These are phyloP conservation scores for Vanessa cardui DNA, from an alignment of 2,888 invertebrate species.

Conservation along the genomic window DNA sequence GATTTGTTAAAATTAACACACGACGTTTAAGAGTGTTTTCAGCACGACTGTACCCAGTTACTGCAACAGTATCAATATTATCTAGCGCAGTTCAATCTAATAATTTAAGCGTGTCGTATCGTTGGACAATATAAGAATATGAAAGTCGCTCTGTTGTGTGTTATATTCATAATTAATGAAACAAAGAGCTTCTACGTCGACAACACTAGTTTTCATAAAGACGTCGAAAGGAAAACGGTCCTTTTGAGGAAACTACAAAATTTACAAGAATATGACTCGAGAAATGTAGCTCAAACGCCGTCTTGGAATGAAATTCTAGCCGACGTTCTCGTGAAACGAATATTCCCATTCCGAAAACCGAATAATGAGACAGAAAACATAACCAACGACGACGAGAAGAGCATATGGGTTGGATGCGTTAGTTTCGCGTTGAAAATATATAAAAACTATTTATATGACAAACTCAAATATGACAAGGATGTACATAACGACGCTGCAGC, in stretches of 20 bases:
- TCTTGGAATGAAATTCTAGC: slow-evolving; percentile 73
- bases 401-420: slow-evolving; percentile 51
- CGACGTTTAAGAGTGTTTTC: slow-evolving; percentile 32
- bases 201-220: slow-evolving; percentile 48
- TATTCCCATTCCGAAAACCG: slow-evolving; percentile 55
- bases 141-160: slow-evolving; percentile 59
- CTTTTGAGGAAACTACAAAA: slow-evolving; percentile 70
- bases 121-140: slow-evolving; percentile 61
- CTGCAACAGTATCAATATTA: slow-evolving; percentile 58
- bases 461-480: slow-evolving; percentile 35
- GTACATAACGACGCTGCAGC: background rate
- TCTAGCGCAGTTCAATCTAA: slow-evolving; percentile 62
- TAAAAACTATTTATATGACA: slow-evolving; percentile 62
- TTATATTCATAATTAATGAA: slow-evolving; percentile 58
- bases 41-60: slow-evolving; percentile 56
- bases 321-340: slow-evolving; percentile 63
- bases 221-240: slow-evolving; percentile 55
- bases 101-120: slow-evolving; percentile 52
- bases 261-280: slow-evolving; percentile 49
- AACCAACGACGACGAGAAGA: slow-evolving; percentile 42
- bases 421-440: slow-evolving; percentile 58
- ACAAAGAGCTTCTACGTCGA: slow-evolving; percentile 52
- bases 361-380: slow-evolving; percentile 45
- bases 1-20: background rate
- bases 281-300: slow-evolving; percentile 52